A percentile compares a stretch with the other conserved stretches of the same genome.
Evolutionary conservation across 92 coral and sea anemone species (phyloP).

Genomic region (Bergia puertoricense): DNA sequence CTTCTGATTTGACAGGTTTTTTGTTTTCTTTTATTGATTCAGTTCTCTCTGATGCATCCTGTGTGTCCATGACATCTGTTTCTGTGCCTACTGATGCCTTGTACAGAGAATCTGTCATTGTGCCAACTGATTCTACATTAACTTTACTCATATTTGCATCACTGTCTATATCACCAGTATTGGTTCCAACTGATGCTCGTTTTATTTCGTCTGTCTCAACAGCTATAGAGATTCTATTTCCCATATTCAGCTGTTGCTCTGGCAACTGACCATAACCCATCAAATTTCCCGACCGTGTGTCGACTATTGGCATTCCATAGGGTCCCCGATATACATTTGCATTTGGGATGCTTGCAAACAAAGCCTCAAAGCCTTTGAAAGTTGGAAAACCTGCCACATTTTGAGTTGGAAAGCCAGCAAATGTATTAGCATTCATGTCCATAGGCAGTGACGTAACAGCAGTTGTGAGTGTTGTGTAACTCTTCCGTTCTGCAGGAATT

Average conservation of each 20-base stretch:
- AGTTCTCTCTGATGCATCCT: background rate
- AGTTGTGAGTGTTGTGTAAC: constrained; percentile 36
- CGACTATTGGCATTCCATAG: constrained; percentile 43
- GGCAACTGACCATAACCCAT: constrained; percentile 42
- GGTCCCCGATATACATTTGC: constrained; percentile 40
- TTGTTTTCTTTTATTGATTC: background rate
- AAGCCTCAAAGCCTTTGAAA: constrained; percentile 40
- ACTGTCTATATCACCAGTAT: constrained; percentile 63
- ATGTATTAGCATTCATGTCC: constrained; percentile 44
- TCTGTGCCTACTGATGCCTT: constrained; percentile 76
- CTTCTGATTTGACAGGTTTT: background rate
- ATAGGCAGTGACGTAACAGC: constrained; percentile 27
- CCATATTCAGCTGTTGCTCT: constrained; percentile 35
- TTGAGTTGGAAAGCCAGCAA: constrained; percentile 30
- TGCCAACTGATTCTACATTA: constrained; percentile 69
- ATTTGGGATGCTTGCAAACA: constrained; percentile 40
- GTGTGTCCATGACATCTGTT: constrained; percentile 34
- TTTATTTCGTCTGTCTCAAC: constrained; percentile 79
- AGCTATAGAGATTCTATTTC: constrained; percentile 65
- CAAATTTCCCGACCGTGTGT: constrained; percentile 37
- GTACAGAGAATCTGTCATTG: constrained; percentile 88
- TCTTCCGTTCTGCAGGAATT: constrained; percentile 26
- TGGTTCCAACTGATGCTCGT: constrained; percentile 75
- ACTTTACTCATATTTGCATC: constrained; percentile 25
- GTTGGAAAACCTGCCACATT: constrained; percentile 33